phyloP scores from a whole-genome alignment of 2,113 vertebrate genomes.

The Mus pahari region DNA sequence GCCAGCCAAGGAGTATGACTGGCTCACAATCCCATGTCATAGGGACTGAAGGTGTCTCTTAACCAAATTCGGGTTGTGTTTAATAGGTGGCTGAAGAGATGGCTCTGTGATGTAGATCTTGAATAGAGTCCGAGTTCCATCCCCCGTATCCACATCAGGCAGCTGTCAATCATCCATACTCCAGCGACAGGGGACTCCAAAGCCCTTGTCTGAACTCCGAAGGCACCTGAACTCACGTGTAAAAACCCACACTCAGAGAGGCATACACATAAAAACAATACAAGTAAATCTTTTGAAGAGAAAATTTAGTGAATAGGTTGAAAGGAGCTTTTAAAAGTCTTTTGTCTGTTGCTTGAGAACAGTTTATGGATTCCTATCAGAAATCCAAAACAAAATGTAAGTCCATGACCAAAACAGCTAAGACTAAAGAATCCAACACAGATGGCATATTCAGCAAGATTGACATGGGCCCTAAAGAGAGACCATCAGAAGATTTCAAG shows the following conservation, averaged over 20 bases:
- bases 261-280: neutral
- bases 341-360: neutral
- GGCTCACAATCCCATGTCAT: neutral
- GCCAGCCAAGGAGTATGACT: neutral
- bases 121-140: neutral
- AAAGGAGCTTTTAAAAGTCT: neutral
- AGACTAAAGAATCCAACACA: neutral
- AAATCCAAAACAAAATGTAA: conserved; percentile 32
- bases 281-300: neutral
- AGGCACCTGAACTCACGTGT: neutral
- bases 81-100: neutral
- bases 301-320: neutral
- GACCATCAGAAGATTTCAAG: neutral
- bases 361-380: neutral
- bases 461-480: neutral
- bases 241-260: neutral
- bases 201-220: neutral
- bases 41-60: neutral
- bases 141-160: neutral
- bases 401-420: neutral
- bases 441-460: neutral
- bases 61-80: neutral
- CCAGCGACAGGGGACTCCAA: neutral
- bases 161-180: neutral
- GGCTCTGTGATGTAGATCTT: neutral